Evolutionary conservation across 2,113 vertebrate genomes (phyloP).

Genomic region (Rhynchopsitta pachyrhyncha): DNA sequence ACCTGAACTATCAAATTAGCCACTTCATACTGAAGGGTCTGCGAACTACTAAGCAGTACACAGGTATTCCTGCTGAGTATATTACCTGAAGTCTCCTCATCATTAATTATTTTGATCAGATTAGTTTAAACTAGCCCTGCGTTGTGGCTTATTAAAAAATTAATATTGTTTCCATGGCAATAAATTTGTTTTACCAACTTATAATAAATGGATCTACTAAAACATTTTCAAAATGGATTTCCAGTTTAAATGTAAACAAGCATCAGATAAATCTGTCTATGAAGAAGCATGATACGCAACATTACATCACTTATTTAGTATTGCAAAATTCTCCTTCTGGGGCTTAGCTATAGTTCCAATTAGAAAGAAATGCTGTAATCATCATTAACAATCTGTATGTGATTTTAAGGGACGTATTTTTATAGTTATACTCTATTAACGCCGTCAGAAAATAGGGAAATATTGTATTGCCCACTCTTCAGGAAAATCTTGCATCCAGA

Average conservation of each 20-base stretch:
- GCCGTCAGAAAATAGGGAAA: not conserved
- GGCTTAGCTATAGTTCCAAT: not conserved
- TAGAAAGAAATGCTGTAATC: not conserved
- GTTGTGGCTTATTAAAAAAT: not conserved
- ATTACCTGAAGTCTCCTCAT: not conserved
- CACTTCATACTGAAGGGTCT: not conserved
- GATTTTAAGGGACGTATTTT: not conserved
- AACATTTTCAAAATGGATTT: not conserved
- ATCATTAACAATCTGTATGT: not conserved
- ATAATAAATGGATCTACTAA: not conserved
- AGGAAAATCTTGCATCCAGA: not conserved
- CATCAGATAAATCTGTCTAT: not conserved
- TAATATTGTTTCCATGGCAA: not conserved
- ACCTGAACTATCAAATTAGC: not conserved
- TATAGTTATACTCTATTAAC: not conserved
- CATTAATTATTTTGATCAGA: constrained; percentile 23
- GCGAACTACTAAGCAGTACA: not conserved
- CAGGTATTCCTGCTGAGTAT: not conserved
- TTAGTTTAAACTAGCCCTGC: constrained; percentile 10
- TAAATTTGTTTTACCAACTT: not conserved
- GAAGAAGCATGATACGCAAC: not conserved
- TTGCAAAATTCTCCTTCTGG: not conserved
- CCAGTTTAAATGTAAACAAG: not conserved
- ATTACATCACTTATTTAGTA: not conserved
- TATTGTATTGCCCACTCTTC: not conserved